phyloP scores from a whole-genome alignment of 2,797 vertebrate genomes.

The Lagorchestes hirsutus region DNA sequence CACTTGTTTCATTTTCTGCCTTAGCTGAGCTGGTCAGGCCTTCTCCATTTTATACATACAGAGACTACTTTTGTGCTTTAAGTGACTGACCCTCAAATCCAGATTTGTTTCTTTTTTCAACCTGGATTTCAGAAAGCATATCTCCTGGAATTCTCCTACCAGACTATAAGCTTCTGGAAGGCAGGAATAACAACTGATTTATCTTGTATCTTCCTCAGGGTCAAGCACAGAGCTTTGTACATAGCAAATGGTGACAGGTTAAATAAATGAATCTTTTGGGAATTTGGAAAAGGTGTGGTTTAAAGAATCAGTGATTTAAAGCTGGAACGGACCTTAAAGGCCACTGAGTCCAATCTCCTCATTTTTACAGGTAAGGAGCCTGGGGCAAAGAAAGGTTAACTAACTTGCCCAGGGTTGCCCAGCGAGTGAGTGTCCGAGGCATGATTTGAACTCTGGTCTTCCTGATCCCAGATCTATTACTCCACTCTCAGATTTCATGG shows the following conservation, averaged over 20 bases:
- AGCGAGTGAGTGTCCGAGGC: not conserved
- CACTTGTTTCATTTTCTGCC: not conserved
- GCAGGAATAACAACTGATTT: not conserved
- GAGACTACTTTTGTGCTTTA: not conserved
- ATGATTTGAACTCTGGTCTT: not conserved
- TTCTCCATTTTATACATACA: not conserved
- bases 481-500: not conserved
- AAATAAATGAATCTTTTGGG: not conserved
- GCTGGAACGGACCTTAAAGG: not conserved
- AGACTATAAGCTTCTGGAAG: not conserved
- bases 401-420: not conserved
- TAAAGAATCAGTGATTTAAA: not conserved
- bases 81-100: not conserved
- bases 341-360: not conserved
- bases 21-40: not conserved
- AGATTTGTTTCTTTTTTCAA: not conserved
- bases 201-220: not conserved
- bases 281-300: not conserved
- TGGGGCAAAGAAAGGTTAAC: not conserved
- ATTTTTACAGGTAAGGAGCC: not conserved
- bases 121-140: not conserved
- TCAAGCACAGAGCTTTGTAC: not conserved
- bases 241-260: not conserved
- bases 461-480: not conserved
- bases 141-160: not conserved